These are phyloP conservation scores for Falco novaeseelandiae DNA, from an alignment of 2,797 vertebrate genomes.

Conservation along the genomic window DNA sequence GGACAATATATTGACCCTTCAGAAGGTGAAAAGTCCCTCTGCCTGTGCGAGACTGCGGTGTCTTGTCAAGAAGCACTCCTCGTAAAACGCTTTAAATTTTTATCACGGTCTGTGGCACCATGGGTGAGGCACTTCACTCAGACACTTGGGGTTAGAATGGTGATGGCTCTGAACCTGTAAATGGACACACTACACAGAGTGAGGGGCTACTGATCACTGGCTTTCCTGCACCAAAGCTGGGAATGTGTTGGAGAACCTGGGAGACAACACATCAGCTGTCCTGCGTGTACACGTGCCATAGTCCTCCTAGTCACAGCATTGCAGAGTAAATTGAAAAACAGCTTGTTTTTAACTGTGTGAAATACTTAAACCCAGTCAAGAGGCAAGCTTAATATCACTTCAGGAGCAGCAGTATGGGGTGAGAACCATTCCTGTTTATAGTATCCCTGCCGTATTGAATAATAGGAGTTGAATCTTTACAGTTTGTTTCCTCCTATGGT, in stretches of 20 bases:
- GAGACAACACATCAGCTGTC: neutral
- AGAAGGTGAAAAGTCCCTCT: neutral
- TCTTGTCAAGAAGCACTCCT: neutral
- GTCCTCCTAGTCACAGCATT: neutral
- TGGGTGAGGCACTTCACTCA: neutral
- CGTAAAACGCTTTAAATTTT: neutral
- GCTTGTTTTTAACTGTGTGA: neutral
- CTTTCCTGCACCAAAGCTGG: neutral
- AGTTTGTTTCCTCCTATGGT: neutral
- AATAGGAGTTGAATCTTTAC: neutral
- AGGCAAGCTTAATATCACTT: neutral
- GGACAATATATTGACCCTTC: neutral
- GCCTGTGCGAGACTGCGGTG: neutral
- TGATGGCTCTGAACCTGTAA: neutral
- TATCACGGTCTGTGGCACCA: neutral
- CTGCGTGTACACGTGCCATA: neutral
- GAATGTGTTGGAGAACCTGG: neutral
- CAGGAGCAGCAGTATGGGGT: neutral
- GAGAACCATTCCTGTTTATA: neutral
- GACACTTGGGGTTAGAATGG: neutral
- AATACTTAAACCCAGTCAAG: neutral
- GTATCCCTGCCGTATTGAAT: neutral
- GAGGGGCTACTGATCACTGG: neutral
- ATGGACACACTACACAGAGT: neutral
- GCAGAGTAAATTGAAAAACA: neutral